A percentile compares a stretch with the other conserved stretches of the same genome.
These are phyloP conservation scores for Conchocele bisecta DNA, from an alignment of 2,888 invertebrate genomes.

Conservation along the genomic window DNA sequence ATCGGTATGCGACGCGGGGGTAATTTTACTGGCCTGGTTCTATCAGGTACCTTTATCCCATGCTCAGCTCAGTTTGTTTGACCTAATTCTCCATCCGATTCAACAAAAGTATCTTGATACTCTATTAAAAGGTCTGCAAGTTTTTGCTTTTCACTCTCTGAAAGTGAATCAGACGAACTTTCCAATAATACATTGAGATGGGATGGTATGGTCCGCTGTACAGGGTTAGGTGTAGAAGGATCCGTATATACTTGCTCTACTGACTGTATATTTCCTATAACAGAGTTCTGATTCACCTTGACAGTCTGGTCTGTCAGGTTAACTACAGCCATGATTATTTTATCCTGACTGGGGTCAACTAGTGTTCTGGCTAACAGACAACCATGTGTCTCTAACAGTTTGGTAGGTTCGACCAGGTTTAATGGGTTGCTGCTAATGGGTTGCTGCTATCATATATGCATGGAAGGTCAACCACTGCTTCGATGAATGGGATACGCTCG, in stretches of 20 bases:
- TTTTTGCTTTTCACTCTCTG: constrained; percentile 13
- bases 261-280: not conserved
- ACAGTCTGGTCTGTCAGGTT: not conserved
- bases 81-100: constrained; percentile 21
- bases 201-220: not conserved
- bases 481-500: not conserved
- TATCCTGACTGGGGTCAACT: not conserved
- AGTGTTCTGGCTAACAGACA: not conserved
- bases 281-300: not conserved
- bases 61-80: constrained; percentile 20
- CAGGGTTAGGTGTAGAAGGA: too few species aligned
- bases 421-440: too few species aligned
- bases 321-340: not conserved
- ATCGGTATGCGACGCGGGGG: constrained; percentile 20
- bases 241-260: not conserved
- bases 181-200: constrained; percentile 28
- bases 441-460: too few species aligned
- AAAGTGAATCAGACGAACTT: constrained; percentile 9
- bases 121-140: constrained; percentile 27
- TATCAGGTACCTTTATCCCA: constrained; percentile 12
- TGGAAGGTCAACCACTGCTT: not conserved
- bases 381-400: not conserved
- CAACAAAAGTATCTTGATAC: constrained; percentile 34
- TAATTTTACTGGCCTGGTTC: constrained; percentile 13
- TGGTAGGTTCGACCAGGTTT: too few species aligned